A percentile compares a stretch with the other conserved stretches of the same genome.
These are phyloP conservation scores for Raja brachyura DNA, from an alignment of 2,113 vertebrate genomes.

Conservation along the genomic window DNA sequence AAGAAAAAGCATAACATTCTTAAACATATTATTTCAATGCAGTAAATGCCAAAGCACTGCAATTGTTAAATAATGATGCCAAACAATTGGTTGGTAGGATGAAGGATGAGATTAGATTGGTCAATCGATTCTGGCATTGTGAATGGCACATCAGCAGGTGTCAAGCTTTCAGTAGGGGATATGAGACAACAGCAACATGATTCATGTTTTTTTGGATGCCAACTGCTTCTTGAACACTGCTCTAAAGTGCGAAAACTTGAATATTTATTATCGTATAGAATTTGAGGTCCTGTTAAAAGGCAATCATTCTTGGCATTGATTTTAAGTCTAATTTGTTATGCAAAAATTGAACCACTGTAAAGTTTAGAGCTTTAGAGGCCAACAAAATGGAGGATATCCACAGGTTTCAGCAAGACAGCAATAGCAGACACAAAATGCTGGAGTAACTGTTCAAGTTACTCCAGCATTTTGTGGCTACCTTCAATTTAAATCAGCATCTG, in stretches of 20 bases:
- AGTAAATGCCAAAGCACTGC: not conserved
- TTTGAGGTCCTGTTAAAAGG: not conserved
- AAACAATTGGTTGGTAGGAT: not conserved
- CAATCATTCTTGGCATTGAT: not conserved
- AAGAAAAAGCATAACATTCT: not conserved
- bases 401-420: not conserved
- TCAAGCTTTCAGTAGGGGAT: not conserved
- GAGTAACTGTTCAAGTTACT: too few relatives aligned
- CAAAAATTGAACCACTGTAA: not conserved
- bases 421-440: not conserved
- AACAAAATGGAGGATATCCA: not conserved
- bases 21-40: not conserved
- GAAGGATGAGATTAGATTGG: not conserved
- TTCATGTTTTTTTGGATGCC: not conserved
- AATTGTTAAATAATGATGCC: not conserved
- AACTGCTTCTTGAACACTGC: not conserved
- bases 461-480: too few relatives aligned
- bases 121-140: not conserved
- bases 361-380: not conserved
- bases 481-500: too few relatives aligned
- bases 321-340: not conserved
- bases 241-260: not conserved
- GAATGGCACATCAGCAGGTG: conserved; percentile 1
- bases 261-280: not conserved
- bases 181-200: not conserved